Percentiles rank a stretch among this genome's conserved stretches.
phyloP scores from a whole-genome alignment of 2,888 invertebrate genomes.

The Yponomeuta malinellus region DNA sequence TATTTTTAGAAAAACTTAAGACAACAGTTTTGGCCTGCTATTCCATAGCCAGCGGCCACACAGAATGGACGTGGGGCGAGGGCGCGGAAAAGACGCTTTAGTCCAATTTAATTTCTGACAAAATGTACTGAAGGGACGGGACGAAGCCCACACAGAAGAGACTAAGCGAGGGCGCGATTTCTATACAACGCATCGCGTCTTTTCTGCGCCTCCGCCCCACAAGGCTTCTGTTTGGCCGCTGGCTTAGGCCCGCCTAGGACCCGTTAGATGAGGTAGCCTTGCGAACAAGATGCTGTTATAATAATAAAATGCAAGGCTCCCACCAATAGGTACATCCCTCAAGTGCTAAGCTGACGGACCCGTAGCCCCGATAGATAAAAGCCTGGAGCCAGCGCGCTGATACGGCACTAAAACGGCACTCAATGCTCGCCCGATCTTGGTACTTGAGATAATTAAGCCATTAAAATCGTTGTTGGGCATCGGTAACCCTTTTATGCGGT shows the following conservation, averaged over 20 bases:
- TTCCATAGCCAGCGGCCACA: no score
- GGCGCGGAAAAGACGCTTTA: no score
- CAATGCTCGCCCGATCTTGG: slow-evolving; percentile 33
- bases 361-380: neutral
- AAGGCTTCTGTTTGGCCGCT: no score
- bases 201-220: no score
- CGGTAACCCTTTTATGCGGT: slow-evolving; percentile 53
- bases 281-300: neutral
- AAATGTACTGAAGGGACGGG: no score
- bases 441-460: slow-evolving; percentile 70
- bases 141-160: no score
- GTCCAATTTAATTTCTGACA: no score
- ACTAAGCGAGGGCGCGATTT: no score
- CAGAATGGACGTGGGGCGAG: no score
- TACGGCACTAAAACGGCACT: neutral
- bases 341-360: neutral
- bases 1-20: no score
- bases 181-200: no score
- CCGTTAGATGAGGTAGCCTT: neutral
- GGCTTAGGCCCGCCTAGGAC: neutral
- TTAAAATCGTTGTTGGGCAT: slow-evolving; percentile 44
- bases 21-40: no score
- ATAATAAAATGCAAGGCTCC: neutral
- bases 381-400: neutral
- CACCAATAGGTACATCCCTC: neutral